phyloP scores from a whole-genome alignment of 2,888 invertebrate genomes.

The Autographa gamma region DNA sequence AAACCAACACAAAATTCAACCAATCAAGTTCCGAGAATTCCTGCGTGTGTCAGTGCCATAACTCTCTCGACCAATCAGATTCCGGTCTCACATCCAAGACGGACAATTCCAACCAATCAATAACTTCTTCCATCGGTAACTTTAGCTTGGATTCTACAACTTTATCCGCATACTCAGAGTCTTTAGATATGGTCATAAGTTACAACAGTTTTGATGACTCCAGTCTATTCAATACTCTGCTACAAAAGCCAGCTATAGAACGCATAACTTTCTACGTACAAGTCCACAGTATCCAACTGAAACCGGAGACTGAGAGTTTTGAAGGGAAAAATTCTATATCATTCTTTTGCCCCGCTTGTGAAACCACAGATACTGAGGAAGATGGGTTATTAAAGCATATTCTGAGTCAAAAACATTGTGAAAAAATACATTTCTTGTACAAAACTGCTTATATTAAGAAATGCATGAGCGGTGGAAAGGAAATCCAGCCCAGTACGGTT shows the following conservation, averaged over 20 bases:
- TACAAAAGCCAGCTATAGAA: constrained; percentile 81
- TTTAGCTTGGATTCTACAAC: constrained; percentile 80
- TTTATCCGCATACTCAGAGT: constrained; percentile 82
- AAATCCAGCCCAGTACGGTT: constrained; percentile 83
- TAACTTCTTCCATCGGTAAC: constrained; percentile 84
- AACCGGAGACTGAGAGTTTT: constrained; percentile 65
- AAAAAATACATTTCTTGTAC: constrained; percentile 83
- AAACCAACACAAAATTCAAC: constrained; percentile 35
- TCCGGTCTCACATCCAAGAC: constrained; percentile 73
- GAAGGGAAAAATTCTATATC: constrained; percentile 70
- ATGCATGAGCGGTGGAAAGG: constrained; percentile 77
- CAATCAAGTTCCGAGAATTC: constrained; percentile 45
- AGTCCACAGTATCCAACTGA: constrained; percentile 82
- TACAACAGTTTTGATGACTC: constrained; percentile 83
- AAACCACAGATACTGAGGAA: constrained; percentile 73
- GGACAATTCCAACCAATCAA: constrained; percentile 70
- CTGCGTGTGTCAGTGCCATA: constrained; percentile 75
- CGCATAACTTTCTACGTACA: constrained; percentile 83
- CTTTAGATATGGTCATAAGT: constrained; percentile 79
- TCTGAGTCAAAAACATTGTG: constrained; percentile 77
- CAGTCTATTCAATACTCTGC: constrained; percentile 71
- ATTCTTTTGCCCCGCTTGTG: constrained; percentile 79
- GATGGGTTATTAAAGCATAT: constrained; percentile 77
- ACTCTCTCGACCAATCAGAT: constrained; percentile 64
- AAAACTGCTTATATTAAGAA: constrained; percentile 85